These are phyloP conservation scores for Speoplatyrhinus poulsoni DNA, from an alignment of 2,113 vertebrate species.

Conservation along the genomic window DNA sequence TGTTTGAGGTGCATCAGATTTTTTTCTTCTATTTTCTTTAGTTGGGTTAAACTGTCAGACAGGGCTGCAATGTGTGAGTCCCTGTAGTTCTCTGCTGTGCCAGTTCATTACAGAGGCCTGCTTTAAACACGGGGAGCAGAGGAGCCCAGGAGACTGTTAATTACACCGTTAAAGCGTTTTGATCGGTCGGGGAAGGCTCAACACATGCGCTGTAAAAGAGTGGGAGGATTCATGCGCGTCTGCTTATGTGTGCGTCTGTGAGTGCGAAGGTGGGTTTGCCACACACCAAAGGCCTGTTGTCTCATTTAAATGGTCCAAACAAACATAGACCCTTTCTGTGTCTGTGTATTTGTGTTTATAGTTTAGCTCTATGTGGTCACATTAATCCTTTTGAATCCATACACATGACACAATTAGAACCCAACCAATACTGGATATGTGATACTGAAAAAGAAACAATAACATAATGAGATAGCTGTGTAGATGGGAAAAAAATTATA, in stretches of 20 bases:
- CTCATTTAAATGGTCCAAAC: constrained; percentile 7
- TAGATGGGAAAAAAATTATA: no score
- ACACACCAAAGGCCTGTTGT: not conserved
- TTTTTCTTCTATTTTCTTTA: not conserved
- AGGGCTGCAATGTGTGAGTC: constrained; percentile 20
- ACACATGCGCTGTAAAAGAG: constrained; percentile 12
- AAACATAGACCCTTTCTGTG: not conserved
- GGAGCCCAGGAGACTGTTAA: constrained; percentile 44
- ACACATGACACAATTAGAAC: no score
- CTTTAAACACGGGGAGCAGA: constrained; percentile 11
- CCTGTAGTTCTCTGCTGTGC: constrained; percentile 24
- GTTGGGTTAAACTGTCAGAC: constrained; percentile 38
- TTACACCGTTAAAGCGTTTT: constrained; percentile 46
- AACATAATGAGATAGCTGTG: no score
- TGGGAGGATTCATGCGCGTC: constrained; percentile 3
- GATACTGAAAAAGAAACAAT: no score
- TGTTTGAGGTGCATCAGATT: no score
- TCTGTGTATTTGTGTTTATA: no score
- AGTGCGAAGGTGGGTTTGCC: not conserved
- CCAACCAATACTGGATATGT: no score
- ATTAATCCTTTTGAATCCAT: no score
- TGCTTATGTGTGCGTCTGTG: constrained; percentile 1
- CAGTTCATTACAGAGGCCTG: constrained; percentile 42
- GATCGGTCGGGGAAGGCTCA: constrained; percentile 17
- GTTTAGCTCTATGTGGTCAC: no score